A percentile compares a stretch with the other conserved stretches of the same genome.
phyloP scores from a whole-genome alignment of 92 coral and sea anemone genomes.

The Palythoa grandiflora region DNA sequence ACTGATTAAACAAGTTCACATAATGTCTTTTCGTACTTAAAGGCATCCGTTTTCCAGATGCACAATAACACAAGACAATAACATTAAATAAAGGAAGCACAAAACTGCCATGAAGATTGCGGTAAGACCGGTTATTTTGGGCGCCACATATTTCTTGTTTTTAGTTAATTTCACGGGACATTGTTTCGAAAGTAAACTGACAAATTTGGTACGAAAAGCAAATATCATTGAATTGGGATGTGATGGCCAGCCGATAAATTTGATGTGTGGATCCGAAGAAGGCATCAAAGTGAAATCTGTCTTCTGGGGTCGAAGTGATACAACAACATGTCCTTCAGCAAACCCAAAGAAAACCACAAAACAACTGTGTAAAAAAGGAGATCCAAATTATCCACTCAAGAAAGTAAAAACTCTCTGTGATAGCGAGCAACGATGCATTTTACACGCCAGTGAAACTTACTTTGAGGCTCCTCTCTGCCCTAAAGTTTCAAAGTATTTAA shows the following conservation, averaged over 20 bases:
- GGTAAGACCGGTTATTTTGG: background rate
- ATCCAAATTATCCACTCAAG: conserved; percentile 66
- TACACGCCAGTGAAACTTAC: conserved; percentile 77
- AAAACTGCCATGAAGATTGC: background rate
- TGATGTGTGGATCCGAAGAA: conserved; percentile 75
- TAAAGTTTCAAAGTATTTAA: conserved; percentile 82
- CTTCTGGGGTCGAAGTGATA: conserved; percentile 96
- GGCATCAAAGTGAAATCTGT: conserved; percentile 90
- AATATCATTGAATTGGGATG: conserved; percentile 79
- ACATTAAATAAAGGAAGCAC: background rate
- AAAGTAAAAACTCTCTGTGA: conserved; percentile 82
- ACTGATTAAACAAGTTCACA: background rate
- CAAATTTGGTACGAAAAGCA: conserved; percentile 69
- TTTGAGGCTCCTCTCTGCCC: conserved; percentile 86
- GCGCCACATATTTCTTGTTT: background rate
- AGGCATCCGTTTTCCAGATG: too few species aligned
- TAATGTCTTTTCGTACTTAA: background rate
- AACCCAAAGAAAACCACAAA: conserved; percentile 59
- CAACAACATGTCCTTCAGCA: conserved; percentile 72
- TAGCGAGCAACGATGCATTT: conserved; percentile 60
- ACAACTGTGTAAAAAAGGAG: conserved; percentile 66
- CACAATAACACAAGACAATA: too few species aligned
- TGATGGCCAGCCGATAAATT: conserved; percentile 62
- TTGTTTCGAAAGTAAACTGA: conserved; percentile 73
- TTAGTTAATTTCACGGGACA: background rate